Evolutionary conservation across 2,888 invertebrate genomes (phyloP).

Genomic region (Campoletis raptor): DNA sequence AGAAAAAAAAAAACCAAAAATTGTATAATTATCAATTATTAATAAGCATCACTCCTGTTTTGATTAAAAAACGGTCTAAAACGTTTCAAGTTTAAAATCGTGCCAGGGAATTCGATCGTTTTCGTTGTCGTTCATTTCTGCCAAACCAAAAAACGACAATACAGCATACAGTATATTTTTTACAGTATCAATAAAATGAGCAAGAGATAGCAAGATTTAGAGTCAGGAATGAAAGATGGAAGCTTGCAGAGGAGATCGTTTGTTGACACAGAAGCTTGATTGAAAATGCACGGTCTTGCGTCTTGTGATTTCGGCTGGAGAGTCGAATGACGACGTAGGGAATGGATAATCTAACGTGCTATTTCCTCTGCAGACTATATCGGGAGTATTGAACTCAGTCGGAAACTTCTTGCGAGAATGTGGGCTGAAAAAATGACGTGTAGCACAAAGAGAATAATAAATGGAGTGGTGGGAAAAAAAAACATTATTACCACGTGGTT

Average conservation of each 20-base stretch:
- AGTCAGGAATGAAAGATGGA: neutral
- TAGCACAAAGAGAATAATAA: conserved; percentile 42
- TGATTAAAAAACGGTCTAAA: conserved; percentile 79
- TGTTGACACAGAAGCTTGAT: conserved; percentile 76
- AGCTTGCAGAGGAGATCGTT: conserved; percentile 62
- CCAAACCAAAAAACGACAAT: conserved; percentile 49
- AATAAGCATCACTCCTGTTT: conserved; percentile 76
- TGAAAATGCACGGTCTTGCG: conserved; percentile 74
- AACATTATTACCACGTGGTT: conserved; percentile 45
- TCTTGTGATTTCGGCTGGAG: conserved; percentile 71
- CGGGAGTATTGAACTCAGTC: conserved; percentile 11
- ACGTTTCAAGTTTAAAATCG: neutral
- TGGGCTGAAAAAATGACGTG: conserved; percentile 42
- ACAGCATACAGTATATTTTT: conserved; percentile 20
- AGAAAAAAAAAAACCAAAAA: conserved; percentile 58
- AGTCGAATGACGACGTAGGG: conserved; percentile 24
- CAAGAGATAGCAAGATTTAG: neutral
- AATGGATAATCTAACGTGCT: conserved; percentile 22
- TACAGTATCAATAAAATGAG: conserved; percentile 23
- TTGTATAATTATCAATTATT: conserved; percentile 83
- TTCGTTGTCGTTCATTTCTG: conserved; percentile 32
- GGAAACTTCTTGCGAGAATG: conserved; percentile 16
- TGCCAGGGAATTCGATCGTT: conserved; percentile 17
- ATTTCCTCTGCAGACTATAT: neutral
- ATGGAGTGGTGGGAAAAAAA: conserved; percentile 49